Evolutionary conservation across 2,888 invertebrate species (phyloP).

Genomic region (Standfussiana lucernea): DNA sequence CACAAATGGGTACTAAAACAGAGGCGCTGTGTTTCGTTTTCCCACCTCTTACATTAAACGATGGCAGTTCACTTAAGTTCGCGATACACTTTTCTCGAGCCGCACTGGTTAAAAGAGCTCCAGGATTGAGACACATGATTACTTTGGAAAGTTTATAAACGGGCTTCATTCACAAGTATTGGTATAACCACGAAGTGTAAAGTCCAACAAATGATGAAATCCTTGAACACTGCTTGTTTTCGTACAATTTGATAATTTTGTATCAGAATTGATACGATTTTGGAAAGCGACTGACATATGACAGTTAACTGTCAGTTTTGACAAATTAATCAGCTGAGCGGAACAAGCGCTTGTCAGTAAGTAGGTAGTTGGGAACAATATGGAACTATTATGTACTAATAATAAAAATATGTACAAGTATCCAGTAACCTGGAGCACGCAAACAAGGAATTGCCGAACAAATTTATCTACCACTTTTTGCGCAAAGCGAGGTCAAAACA

Average conservation of each 20-base stretch:
- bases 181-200: slow-evolving; percentile 27
- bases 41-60: slow-evolving; percentile 74
- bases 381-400: too few relatives aligned
- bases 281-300: not conserved
- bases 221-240: slow-evolving; percentile 40
- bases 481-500: too few relatives aligned
- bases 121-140: slow-evolving; percentile 80
- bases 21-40: slow-evolving; percentile 91
- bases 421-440: too few relatives aligned
- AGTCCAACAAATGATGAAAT: slow-evolving; percentile 43
- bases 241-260: slow-evolving; percentile 16
- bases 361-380: too few relatives aligned
- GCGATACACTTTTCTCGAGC: slow-evolving; percentile 91
- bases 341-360: too few relatives aligned
- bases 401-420: too few relatives aligned
- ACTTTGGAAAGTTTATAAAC: slow-evolving; percentile 59
- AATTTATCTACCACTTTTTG: too few relatives aligned
- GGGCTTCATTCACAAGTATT: slow-evolving; percentile 48
- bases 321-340: slow-evolving; percentile 24
- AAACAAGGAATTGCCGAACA: too few relatives aligned
- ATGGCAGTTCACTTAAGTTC: slow-evolving; percentile 91
- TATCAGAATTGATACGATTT: not conserved
- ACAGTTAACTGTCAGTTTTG: slow-evolving; percentile 15
- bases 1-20: slow-evolving; percentile 95
- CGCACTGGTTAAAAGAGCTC: slow-evolving; percentile 86